Evolutionary conservation across 2,113 vertebrate species (phyloP).

Genomic region (Jacana jacana): DNA sequence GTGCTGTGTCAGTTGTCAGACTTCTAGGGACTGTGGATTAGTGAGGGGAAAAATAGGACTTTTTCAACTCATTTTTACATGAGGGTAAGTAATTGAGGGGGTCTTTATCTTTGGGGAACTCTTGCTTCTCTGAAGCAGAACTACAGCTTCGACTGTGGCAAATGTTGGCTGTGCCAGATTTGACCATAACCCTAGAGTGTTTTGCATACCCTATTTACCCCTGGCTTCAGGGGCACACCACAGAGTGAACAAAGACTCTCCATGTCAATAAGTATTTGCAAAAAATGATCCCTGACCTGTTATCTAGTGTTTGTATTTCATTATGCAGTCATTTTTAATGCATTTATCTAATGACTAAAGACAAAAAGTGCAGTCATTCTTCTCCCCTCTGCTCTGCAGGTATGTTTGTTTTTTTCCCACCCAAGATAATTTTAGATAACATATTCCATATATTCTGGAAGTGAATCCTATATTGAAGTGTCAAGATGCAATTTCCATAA

Average conservation of each 20-base stretch:
- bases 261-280: background rate
- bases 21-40: background rate
- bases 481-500: slow-evolving; percentile 38
- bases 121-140: background rate
- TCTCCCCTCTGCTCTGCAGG: background rate
- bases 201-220: background rate
- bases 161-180: background rate
- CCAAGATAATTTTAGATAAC: background rate
- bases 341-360: background rate
- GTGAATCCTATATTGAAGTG: background rate
- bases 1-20: background rate
- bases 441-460: background rate
- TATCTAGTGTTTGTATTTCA: background rate
- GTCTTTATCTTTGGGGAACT: background rate
- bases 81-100: background rate
- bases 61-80: background rate
- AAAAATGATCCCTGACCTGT: background rate
- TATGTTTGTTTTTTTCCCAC: background rate
- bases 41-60: background rate
- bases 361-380: background rate
- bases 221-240: background rate
- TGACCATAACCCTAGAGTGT: background rate
- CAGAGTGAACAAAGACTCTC: background rate
- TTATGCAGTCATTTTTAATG: background rate
- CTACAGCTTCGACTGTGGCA: background rate